Percentiles rank a stretch among this genome's conserved stretches.
Evolutionary conservation across 2,113 vertebrate species (phyloP).

Genomic region (Etheostoma spectabile): DNA sequence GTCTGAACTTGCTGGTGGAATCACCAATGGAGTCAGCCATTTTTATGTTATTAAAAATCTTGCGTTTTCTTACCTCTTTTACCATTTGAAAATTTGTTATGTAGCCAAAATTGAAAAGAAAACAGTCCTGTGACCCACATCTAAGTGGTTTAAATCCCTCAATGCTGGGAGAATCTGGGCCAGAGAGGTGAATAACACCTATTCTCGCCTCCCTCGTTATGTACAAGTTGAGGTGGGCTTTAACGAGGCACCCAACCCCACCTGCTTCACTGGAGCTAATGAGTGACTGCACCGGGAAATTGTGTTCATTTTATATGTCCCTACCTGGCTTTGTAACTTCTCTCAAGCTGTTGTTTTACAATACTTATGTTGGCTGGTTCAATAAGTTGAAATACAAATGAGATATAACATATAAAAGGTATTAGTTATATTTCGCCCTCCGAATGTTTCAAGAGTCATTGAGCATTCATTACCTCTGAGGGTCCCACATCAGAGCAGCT

Average conservation of each 20-base stretch:
- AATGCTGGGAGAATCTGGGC: conserved; percentile 48
- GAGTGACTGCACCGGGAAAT: background rate
- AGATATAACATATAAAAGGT: background rate
- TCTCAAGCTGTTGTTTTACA: conserved; percentile 10
- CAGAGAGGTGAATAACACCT: conserved; percentile 52
- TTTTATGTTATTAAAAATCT: background rate
- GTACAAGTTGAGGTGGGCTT: conserved; percentile 19
- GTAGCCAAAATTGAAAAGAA: conserved; percentile 43
- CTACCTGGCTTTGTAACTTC: conserved; percentile 19
- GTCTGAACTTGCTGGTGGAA: background rate
- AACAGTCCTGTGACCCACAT: conserved; percentile 45
- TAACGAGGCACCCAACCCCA: conserved; percentile 19
- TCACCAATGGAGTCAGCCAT: background rate
- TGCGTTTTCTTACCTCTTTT: background rate
- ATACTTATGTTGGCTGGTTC: conserved; percentile 22
- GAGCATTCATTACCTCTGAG: conserved; percentile 59
- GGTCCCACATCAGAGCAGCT: conserved; percentile 65
- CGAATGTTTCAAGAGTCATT: conserved; percentile 67
- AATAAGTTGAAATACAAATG: conserved; percentile 46
- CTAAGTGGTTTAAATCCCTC: conserved; percentile 41
- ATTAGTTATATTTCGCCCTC: conserved; percentile 55
- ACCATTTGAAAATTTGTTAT: background rate
- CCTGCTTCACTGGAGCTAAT: conserved; percentile 26
- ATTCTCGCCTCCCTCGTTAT: conserved; percentile 30
- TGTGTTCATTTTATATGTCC: conserved; percentile 30